phyloP scores from a whole-genome alignment of 2,113 vertebrate species.

The Gasterosteus nipponicus region DNA sequence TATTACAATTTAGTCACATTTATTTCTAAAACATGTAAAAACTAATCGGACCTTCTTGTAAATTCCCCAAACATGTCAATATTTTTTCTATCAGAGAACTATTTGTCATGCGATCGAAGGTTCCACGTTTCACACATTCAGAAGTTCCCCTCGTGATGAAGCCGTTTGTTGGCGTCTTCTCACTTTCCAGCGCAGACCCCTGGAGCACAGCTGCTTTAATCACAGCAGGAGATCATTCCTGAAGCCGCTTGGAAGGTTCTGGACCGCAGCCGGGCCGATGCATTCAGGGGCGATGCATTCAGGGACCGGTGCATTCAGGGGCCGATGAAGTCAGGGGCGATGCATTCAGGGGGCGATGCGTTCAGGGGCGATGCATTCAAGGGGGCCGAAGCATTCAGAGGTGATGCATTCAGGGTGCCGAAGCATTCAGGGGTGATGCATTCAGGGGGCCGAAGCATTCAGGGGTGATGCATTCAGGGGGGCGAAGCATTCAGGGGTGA shows the following conservation, averaged over 20 bases:
- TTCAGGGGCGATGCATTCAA: slow-evolving; percentile 9
- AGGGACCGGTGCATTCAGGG: slow-evolving; percentile 36
- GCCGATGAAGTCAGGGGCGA: slow-evolving; percentile 62
- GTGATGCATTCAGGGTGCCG: not conserved
- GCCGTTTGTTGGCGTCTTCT: too few species aligned
- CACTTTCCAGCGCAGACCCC: slow-evolving; percentile 5
- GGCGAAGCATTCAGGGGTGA: too few species aligned
- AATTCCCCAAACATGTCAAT: too few species aligned
- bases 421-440: slow-evolving; percentile 39
- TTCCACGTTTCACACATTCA: too few species aligned
- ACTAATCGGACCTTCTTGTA: too few species aligned
- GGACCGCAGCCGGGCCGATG: slow-evolving; percentile 52
- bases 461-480: too few species aligned
- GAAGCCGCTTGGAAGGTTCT: slow-evolving; percentile 65
- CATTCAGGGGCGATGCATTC: slow-evolving; percentile 54
- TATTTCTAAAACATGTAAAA: too few species aligned
- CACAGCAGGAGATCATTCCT: slow-evolving; percentile 71
- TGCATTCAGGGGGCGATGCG: slow-evolving; percentile 63
- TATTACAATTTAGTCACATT: too few species aligned
- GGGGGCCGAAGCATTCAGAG: slow-evolving; percentile 62
- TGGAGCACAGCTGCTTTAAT: slow-evolving; percentile 59
- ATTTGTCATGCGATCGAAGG: too few species aligned
- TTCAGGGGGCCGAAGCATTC: too few species aligned
- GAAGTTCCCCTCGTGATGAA: too few species aligned
- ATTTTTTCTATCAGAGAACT: too few species aligned